Base-by-base conservation (phyloP, 2,888 invertebrate genomes). In the Drosophila nr. fundita region DNA sequence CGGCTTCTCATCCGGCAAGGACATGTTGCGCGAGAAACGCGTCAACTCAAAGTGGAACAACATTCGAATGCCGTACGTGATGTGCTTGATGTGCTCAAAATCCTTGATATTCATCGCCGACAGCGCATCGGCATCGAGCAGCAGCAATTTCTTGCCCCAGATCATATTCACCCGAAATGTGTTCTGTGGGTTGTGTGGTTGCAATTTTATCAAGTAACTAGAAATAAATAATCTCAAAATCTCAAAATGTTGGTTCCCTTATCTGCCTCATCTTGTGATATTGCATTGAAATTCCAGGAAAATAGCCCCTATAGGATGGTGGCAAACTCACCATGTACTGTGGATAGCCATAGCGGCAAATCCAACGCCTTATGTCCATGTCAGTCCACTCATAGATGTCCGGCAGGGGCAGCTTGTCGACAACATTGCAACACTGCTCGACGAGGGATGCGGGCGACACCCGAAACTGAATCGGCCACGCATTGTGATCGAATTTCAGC, bases 31-130 rank as follows among this genome's bases (percentile, higher is more conserved):
- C 29, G 90, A 77, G 45, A 79, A 76, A 21, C 81, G 89, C 0
- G 94, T 84, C 55, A 93, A 91, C n/a, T 95, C 94, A 0, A 93
- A 92, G 1, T 92, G 81, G 76, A 92, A 95, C 0, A 94, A 72
- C 11, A 91, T 68, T 0, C 94, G 93, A 3, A 95, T 92, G 2
- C 89, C 89, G 0, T 88, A 74, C 4, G 91, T 76, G 7, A 94
- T 91, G 13, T 67, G 89, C 49, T 64, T 66, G 68, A 95, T 94
- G 76, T 95, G 94, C 7, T 92, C 76, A 18, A 94, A 94, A 27
- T 94, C 78, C 59, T 90, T 93, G 32, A 95, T 94, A 61, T 94
- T 94, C 64, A 95, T 94, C 4, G 91, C 84, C 0, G 93, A 91
- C 15, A 94, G 70, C 0, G 92, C 92, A 0, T 94, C 92, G 0